Base-by-base conservation (phyloP, 2,888 invertebrate genomes). In the Agrochola litura region DNA sequence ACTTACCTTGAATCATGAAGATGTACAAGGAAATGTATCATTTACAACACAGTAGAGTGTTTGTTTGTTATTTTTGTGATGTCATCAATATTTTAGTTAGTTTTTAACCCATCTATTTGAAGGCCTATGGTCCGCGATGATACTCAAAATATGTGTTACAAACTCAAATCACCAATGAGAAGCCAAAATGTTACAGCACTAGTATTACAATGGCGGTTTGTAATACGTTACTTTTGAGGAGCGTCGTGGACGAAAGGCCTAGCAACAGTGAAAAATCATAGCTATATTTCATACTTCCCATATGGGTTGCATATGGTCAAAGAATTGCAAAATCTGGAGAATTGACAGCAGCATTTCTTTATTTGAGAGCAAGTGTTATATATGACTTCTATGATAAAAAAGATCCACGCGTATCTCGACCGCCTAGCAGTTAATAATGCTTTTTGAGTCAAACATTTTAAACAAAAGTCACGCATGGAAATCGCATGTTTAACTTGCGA, bases 1-100 rank as follows among this genome's bases (percentile, higher is more conserved):
- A 87, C 52, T 77, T 86, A 78, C 77, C 77, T 78, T 76, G 67
- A 74, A 74, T 79, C 75, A 71, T 65, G 43, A 60, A 73, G 68
- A 76, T 70, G 41, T 54, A 54, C 56, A 60, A 78, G 76, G 76
- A 87, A 65, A 65, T 73, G 64, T 61, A 61, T 71, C 12, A 84
- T 77, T 76, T 69, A 54, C 61, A 37, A 63, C 37, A 66, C 19
- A 65, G 43, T 43, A 19, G 12, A 63, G 14, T 37, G 49, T 25
- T 49, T 54, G 46, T 76, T 77, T 52, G 43, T 8, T 60, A 61
- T 49, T 54, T 19, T 64, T 41, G 22, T 41, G 22, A 63, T 8
- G 19, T 22, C 46, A 73, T 56, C 22, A 67, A 67, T n/a, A 22
- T 22, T 49, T 49, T 30, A n/a, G 22, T 9, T 8, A 22, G 19